Conservation (phyloP, 2,113 vertebrate genomes). For the Morphnarchus princeps region DNA sequence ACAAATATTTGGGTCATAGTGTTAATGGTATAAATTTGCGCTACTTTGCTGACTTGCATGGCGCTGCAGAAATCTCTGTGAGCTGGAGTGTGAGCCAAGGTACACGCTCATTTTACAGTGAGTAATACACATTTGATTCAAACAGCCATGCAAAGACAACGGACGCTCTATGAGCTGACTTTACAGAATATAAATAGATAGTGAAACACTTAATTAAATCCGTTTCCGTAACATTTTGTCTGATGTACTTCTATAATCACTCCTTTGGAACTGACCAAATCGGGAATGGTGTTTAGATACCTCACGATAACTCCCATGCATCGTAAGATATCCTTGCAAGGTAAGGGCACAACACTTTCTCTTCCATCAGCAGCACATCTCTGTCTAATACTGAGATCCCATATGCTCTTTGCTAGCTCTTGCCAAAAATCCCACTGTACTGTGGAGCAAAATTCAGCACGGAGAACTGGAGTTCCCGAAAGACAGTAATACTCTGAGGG, state of each 20-base stretch:
- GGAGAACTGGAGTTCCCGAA: neutral
- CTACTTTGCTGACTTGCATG: neutral
- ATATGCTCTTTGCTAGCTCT: neutral
- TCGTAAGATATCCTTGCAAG: neutral
- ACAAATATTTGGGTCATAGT: neutral
- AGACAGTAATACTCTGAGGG: neutral
- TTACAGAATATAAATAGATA: neutral
- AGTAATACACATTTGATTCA: neutral
- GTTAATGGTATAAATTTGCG: neutral
- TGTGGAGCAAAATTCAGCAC: neutral
- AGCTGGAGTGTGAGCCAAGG: neutral
- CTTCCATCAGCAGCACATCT: neutral
- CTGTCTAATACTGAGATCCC: neutral
- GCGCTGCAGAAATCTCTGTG: neutral
- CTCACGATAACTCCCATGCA: neutral
- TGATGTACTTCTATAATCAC: neutral
- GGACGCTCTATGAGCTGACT: neutral
- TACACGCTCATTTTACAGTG: slow-evolving; percentile 9
- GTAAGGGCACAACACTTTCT: neutral
- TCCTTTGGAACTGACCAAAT: neutral
- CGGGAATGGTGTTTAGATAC: neutral
- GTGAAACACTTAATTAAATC: neutral
- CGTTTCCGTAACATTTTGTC: neutral
- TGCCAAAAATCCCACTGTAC: slow-evolving; percentile 30
- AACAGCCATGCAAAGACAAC: neutral